These are phyloP conservation scores for Synanthedon tipuliformis DNA, from an alignment of 2,888 invertebrate genomes.

Conservation along the genomic window DNA sequence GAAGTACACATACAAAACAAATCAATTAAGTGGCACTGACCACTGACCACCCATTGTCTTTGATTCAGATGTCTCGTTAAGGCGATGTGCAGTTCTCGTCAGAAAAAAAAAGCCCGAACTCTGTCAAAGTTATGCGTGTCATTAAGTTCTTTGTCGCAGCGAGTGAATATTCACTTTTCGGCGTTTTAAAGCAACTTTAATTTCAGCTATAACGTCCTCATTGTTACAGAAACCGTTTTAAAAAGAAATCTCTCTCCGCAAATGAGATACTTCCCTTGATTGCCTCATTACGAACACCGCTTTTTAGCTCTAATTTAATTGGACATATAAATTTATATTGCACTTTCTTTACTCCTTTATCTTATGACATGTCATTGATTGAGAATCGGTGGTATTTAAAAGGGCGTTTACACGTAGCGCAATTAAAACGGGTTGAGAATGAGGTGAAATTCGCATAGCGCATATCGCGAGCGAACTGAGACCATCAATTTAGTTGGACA, in stretches of 20 bases:
- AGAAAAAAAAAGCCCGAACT: slow-evolving; percentile 28
- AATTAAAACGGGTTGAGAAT: slow-evolving; percentile 31
- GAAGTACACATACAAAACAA: slow-evolving; percentile 21
- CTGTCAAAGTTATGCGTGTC: slow-evolving; percentile 48
- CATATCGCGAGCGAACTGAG: slow-evolving; percentile 29
- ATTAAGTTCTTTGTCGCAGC: slow-evolving; percentile 38
- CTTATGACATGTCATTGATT: slow-evolving; percentile 21
- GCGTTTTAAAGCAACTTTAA: slow-evolving; percentile 59
- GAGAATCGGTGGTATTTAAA: slow-evolving; percentile 21
- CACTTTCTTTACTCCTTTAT: slow-evolving; percentile 25
- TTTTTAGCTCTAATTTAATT: slow-evolving; percentile 52
- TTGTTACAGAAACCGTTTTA: slow-evolving; percentile 31
- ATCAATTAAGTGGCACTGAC: slow-evolving; percentile 38
- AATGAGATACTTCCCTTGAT: slow-evolving; percentile 33
- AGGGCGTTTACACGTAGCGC: slow-evolving; percentile 26
- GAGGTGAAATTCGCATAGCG: slow-evolving; percentile 45
- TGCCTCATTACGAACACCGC: slow-evolving; percentile 39
- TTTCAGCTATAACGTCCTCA: slow-evolving; percentile 34
- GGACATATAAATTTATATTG: slow-evolving; percentile 37
- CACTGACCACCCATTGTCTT: slow-evolving; percentile 52
- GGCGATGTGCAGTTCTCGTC: slow-evolving; percentile 16
- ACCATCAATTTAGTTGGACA: slow-evolving; percentile 53
- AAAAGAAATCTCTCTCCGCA: slow-evolving; percentile 17
- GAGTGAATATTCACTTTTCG: slow-evolving; percentile 22
- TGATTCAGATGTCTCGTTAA: slow-evolving; percentile 54